Percentiles rank a stretch among this genome's conserved stretches.
phyloP scores from a whole-genome alignment of 2,888 invertebrate species.

The Drosophila macrospina region DNA sequence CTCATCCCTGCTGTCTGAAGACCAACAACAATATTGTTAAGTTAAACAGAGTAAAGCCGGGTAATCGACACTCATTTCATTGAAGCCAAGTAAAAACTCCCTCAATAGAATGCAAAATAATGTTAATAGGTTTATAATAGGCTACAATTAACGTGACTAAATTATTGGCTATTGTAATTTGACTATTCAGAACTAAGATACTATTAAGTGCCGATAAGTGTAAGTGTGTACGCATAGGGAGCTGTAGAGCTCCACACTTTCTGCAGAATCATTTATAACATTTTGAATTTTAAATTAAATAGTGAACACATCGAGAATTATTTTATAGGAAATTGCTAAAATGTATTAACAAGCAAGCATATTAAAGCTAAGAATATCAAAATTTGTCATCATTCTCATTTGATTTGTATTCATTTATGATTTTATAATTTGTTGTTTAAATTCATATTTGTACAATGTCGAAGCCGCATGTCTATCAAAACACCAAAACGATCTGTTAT shows the following conservation, averaged over 20 bases:
- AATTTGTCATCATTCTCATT: constrained; percentile 58
- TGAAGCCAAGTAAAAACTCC: constrained; percentile 60
- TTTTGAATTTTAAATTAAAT: constrained; percentile 57
- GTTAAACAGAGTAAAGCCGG: constrained; percentile 56
- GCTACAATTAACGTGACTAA: constrained; percentile 64
- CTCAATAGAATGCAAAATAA: constrained; percentile 52
- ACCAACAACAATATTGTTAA: constrained; percentile 71
- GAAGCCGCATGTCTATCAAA: constrained; percentile 76
- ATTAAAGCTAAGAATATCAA: constrained; percentile 68
- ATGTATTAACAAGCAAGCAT: constrained; percentile 47
- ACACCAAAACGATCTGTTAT: constrained; percentile 80
- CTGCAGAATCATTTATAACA: constrained; percentile 56
- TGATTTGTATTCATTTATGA: constrained; percentile 47
- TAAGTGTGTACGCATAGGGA: constrained; percentile 48
- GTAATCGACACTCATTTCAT: constrained; percentile 56
- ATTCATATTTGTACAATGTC: constrained; percentile 50
- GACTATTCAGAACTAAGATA: constrained; percentile 77
- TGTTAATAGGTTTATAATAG: constrained; percentile 63
- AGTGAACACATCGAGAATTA: constrained; percentile 60
- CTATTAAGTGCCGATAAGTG: constrained; percentile 71
- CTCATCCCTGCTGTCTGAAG: constrained; percentile 66
- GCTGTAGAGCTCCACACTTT: constrained; percentile 20
- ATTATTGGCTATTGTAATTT: constrained; percentile 80
- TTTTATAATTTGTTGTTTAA: constrained; percentile 20
- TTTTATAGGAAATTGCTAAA: constrained; percentile 62